Conservation (phyloP, 2,888 invertebrate species). For the Pristionchus mayeri region DNA sequence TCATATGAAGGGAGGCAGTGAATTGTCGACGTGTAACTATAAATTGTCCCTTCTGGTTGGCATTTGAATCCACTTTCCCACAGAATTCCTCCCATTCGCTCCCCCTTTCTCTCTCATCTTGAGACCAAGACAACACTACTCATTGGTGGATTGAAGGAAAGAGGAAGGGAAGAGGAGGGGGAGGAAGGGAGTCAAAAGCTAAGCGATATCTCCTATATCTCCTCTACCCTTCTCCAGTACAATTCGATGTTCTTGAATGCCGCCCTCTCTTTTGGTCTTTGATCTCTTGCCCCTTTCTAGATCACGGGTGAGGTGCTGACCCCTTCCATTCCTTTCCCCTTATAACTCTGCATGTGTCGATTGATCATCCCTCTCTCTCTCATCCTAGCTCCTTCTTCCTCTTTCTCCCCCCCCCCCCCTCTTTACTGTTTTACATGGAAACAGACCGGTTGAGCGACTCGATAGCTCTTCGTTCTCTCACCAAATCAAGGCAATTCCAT, state of each 20-base stretch:
- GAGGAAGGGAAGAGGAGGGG: background rate
- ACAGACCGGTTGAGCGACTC: background rate
- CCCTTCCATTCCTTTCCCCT: background rate
- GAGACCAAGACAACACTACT: constrained; percentile 29
- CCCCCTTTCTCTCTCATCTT: constrained; percentile 18
- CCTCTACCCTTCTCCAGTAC: too few relatives aligned
- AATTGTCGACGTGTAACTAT: background rate
- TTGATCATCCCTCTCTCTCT: background rate
- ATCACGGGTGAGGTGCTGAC: background rate
- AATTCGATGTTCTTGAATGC: too few relatives aligned
- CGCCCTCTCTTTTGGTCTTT: background rate
- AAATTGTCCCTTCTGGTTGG: background rate
- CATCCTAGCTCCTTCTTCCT: background rate
- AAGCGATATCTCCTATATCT: constrained; percentile 23
- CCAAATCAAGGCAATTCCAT: constrained; percentile 20
- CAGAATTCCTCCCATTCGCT: background rate
- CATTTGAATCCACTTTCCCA: constrained; percentile 9
- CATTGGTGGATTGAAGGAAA: constrained; percentile 21
- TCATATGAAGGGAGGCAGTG: too few relatives aligned
- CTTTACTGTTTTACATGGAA: constrained; percentile 38
- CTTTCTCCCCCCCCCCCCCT: background rate
- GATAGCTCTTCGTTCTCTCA: background rate
- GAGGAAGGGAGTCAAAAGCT: background rate
- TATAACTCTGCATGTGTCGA: background rate
- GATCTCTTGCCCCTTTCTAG: background rate